Percentiles rank a stretch among this genome's conserved stretches.
Evolutionary conservation across 2,888 invertebrate genomes (phyloP).

Genomic region (Xanthia togata): DNA sequence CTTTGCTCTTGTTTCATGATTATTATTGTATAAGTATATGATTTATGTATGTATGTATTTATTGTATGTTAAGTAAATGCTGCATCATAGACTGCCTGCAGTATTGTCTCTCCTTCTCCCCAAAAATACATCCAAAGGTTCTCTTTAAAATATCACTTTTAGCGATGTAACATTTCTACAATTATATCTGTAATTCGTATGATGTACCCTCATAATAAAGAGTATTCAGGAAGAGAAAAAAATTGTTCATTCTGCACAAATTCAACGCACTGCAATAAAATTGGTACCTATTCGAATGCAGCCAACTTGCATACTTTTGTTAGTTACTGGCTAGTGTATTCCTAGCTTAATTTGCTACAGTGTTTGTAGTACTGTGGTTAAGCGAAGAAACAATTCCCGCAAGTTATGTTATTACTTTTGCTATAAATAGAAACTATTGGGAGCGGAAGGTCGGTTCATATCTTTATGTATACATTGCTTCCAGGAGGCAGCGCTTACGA

Average conservation of each 20-base stretch:
- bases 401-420: slow-evolving; percentile 61
- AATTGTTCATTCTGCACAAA: not conserved
- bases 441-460: slow-evolving; percentile 34
- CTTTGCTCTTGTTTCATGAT: too few relatives aligned
- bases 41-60: too few relatives aligned
- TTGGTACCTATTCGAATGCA: not conserved
- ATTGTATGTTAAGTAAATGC: too few relatives aligned
- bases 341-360: slow-evolving; percentile 53
- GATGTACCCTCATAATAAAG: not conserved
- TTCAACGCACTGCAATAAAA: not conserved
- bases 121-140: too few relatives aligned
- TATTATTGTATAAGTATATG: too few relatives aligned
- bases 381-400: slow-evolving; percentile 47
- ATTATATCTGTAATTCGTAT: too few relatives aligned
- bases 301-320: not conserved
- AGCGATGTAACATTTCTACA: too few relatives aligned
- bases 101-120: too few relatives aligned
- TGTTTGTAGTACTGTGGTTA: slow-evolving; percentile 62
- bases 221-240: not conserved
- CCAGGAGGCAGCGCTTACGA: slow-evolving; percentile 39
- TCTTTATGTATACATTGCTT: slow-evolving; percentile 48
- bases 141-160: too few relatives aligned
- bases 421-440: slow-evolving; percentile 54
- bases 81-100: too few relatives aligned
- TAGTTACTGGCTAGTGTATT: not conserved